These are phyloP conservation scores for Synodontis membranacea DNA, from an alignment of 2,113 vertebrate species.

Conservation along the genomic window DNA sequence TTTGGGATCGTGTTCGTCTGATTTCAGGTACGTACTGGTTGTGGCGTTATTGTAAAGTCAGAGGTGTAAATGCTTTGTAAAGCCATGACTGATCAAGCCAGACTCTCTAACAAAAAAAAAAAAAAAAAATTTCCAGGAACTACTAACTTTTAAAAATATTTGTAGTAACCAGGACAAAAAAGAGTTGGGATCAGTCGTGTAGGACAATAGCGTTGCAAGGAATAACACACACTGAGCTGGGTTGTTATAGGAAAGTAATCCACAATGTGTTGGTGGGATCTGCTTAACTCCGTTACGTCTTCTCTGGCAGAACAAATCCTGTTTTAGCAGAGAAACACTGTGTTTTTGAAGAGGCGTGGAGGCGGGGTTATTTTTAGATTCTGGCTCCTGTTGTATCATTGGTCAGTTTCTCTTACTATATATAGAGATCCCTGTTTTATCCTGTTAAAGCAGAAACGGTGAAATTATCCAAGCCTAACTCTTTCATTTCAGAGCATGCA, in stretches of 20 bases:
- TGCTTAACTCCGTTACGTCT: background rate
- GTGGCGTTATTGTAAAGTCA: background rate
- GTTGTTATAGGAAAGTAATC: background rate
- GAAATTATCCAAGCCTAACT: background rate
- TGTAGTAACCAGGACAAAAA: background rate
- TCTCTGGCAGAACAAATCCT: conserved; percentile 11
- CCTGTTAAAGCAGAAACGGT: background rate
- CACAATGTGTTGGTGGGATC: background rate
- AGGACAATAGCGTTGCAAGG: background rate
- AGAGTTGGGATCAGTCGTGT: background rate
- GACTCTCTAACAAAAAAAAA: background rate
- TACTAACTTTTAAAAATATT: background rate
- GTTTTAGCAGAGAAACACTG: background rate
- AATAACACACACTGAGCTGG: background rate
- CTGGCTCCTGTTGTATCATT: background rate
- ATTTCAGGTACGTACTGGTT: background rate
- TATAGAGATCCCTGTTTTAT: conserved; percentile 24
- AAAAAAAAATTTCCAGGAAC: background rate
- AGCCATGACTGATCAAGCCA: background rate
- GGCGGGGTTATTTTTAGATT: conserved; percentile 33
- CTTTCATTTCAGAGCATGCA: background rate
- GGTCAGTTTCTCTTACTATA: background rate
- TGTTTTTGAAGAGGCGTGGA: background rate
- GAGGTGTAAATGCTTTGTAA: background rate
- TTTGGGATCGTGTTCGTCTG: background rate